Evolutionary conservation across 1,140 invertebrate genomes (phyloP).

Genomic region (Ridgeia piscesae): DNA sequence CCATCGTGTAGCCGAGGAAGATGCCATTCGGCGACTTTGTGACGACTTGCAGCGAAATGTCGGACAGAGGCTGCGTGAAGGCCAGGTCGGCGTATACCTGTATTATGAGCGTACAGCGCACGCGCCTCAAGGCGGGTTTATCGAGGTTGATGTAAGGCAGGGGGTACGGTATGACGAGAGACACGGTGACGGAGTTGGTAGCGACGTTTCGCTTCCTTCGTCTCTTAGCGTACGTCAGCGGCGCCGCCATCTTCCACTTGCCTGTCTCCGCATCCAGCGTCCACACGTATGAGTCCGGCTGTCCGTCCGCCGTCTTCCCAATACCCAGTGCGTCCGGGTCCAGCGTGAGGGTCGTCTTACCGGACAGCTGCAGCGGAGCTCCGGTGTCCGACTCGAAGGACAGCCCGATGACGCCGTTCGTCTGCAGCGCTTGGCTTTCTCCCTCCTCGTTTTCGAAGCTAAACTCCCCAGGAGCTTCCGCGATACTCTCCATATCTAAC

Average conservation of each 20-base stretch:
- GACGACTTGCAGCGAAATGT: not conserved
- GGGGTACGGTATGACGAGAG: not conserved
- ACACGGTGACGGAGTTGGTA: not conserved
- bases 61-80: not conserved
- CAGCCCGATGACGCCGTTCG: not conserved
- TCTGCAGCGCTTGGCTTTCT: not conserved
- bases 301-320: not conserved
- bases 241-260: not conserved
- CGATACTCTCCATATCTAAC: not conserved
- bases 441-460: not conserved
- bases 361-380: not conserved
- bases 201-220: not conserved
- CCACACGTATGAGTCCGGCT: not conserved
- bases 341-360: not conserved
- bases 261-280: not conserved
- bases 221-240: not conserved
- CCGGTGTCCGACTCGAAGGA: not conserved
- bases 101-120: not conserved
- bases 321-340: not conserved
- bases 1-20: not conserved
- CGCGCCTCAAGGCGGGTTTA: not conserved
- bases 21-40: not conserved
- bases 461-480: not conserved
- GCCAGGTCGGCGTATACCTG: not conserved
- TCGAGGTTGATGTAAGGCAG: not conserved